These are phyloP conservation scores for Erpetoichthys calabaricus DNA, from an alignment of 2,797 vertebrate genomes.

Conservation along the genomic window DNA sequence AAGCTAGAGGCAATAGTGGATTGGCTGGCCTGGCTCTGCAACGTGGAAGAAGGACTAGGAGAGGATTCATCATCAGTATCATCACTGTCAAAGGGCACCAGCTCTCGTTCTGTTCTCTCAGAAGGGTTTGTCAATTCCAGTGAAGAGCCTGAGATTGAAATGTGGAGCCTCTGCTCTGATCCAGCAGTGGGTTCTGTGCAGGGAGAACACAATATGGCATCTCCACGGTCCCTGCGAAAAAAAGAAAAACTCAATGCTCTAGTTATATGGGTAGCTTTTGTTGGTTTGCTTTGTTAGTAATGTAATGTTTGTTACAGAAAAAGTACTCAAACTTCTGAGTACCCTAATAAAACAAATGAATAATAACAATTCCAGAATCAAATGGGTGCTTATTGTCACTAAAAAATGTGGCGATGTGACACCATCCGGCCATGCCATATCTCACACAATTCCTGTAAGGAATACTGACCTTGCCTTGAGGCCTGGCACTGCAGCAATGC, in stretches of 20 bases:
- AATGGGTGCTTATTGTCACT: no score
- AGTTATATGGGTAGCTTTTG: no score
- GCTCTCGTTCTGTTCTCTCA: constrained; percentile 51
- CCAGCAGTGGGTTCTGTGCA: constrained; percentile 17
- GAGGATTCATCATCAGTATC: constrained; percentile 91
- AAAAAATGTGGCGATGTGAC: background rate
- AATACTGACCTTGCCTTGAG: constrained; percentile 54
- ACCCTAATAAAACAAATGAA: no score
- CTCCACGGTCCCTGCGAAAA: constrained; percentile 30
- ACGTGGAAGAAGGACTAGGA: constrained; percentile 83
- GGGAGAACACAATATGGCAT: constrained; percentile 25
- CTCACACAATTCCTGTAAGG: no score
- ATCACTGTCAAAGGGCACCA: constrained; percentile 90
- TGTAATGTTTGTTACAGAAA: no score
- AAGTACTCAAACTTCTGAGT: no score
- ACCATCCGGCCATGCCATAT: background rate
- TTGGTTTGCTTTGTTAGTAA: no score
- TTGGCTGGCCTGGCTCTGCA: constrained; percentile 92
- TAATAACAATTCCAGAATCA: no score
- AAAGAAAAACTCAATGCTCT: no score
- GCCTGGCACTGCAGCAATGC: constrained; percentile 84
- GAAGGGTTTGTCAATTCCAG: constrained; percentile 63
- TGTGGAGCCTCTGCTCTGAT: constrained; percentile 77
- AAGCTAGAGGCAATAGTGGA: constrained; percentile 94
- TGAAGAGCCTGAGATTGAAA: constrained; percentile 82